A percentile compares a stretch with the other conserved stretches of the same genome.
Conservation (phyloP, 2,888 invertebrate species). For the Lapara coniferarum region DNA sequence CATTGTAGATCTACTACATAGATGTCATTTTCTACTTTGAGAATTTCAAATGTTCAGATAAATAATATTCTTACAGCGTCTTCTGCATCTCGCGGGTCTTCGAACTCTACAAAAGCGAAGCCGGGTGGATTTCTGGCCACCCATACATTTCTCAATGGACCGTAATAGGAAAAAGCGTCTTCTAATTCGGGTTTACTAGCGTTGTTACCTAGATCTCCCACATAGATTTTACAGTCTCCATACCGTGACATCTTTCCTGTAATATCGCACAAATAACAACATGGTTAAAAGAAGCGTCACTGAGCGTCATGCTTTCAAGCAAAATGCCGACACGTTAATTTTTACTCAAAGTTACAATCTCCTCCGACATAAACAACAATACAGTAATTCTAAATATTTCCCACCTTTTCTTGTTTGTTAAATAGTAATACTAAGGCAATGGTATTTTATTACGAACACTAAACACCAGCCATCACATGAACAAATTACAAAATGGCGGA, state of each 20-base stretch:
- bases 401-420: constrained; percentile 8
- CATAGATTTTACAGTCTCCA: constrained; percentile 97
- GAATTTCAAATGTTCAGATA: not conserved
- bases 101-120: constrained; percentile 97
- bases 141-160: constrained; percentile 97
- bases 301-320: constrained; percentile 1
- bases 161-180: constrained; percentile 96
- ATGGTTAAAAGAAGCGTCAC: not conserved
- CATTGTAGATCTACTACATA: too few relatives aligned
- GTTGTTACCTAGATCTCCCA: constrained; percentile 95
- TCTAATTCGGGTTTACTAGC: constrained; percentile 97
- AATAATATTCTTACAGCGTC: constrained; percentile 87
- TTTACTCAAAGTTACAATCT: not conserved
- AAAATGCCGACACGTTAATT: constrained; percentile 6
- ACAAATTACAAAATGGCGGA: constrained; percentile 20
- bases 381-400: not conserved
- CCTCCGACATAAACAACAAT: too few relatives aligned
- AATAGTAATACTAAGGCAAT: constrained; percentile 1
- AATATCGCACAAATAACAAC: constrained; percentile 20
- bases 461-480: not conserved
- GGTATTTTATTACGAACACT: not conserved
- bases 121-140: constrained; percentile 98
- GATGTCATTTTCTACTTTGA: not conserved
- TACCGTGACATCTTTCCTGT: constrained; percentile 87
- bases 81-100: constrained; percentile 95